Evolutionary conservation across 2,797 vertebrate species (phyloP).

Genomic region (Botia almorhae): DNA sequence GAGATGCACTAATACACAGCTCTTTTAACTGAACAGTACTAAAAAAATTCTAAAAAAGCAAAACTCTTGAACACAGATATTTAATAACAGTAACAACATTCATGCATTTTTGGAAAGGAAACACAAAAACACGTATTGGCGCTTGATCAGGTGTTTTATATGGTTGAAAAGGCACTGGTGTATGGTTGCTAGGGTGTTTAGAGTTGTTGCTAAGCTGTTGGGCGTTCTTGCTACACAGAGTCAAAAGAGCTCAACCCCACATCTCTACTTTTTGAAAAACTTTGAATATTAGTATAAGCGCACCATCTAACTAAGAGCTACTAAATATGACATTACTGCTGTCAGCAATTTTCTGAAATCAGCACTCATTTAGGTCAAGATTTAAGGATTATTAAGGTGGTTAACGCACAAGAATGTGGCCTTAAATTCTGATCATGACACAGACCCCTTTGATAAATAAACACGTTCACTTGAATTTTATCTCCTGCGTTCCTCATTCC

Average conservation of each 20-base stretch:
- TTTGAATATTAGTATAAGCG: not conserved
- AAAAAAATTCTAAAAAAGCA: no score
- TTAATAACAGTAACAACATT: no score
- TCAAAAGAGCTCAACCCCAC: not conserved
- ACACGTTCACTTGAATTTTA: not conserved
- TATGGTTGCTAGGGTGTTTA: not conserved
- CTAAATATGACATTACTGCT: not conserved
- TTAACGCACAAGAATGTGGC: not conserved
- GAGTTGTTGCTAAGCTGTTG: not conserved
- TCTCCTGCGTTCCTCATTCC: not conserved
- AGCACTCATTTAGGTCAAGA: not conserved
- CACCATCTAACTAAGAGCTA: not conserved
- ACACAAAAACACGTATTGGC: not conserved
- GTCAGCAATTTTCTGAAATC: not conserved
- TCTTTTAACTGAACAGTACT: no score
- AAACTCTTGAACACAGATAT: no score
- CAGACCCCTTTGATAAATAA: constrained; percentile 6
- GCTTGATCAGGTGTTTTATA: not conserved
- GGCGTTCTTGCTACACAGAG: not conserved
- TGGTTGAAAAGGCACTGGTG: not conserved
- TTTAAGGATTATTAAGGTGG: constrained; percentile 1
- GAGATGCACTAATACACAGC: no score
- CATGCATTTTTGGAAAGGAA: not conserved
- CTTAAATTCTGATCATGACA: not conserved
- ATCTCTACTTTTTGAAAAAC: not conserved